Evolutionary conservation across 2,797 vertebrate species (phyloP).

Genomic region (Phrynocephalus vlangalii): DNA sequence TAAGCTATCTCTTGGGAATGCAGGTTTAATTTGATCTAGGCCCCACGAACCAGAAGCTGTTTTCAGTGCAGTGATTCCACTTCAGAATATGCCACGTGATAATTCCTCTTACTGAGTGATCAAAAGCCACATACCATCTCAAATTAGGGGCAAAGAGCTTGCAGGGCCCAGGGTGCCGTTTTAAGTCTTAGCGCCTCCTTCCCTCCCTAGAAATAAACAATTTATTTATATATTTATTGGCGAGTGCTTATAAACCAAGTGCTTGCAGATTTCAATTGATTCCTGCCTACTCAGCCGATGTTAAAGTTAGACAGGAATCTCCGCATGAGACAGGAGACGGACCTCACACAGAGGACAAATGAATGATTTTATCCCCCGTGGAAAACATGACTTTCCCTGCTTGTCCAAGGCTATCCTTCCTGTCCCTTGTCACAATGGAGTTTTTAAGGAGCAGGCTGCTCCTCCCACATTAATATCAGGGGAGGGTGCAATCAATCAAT

Average conservation of each 20-base stretch:
- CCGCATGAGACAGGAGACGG: background rate
- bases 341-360: background rate
- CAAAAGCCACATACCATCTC: background rate
- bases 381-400: background rate
- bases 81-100: background rate
- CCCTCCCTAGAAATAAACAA: conserved; percentile 13
- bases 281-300: background rate
- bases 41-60: background rate
- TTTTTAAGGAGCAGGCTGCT: background rate
- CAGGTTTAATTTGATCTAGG: background rate
- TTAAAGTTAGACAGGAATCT: background rate
- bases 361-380: background rate
- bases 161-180: background rate
- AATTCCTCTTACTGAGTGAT: background rate
- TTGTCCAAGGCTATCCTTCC: background rate
- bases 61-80: background rate
- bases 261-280: background rate
- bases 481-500: too few relatives aligned
- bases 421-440: background rate
- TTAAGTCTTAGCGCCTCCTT: background rate
- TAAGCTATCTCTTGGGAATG: background rate
- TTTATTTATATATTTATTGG: background rate
- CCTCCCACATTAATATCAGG: background rate
- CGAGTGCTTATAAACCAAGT: background rate
- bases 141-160: background rate